Evolutionary conservation across 2,888 invertebrate species (phyloP), one percentile per base, ranked within the genome.

Genomic region (Phengaris alcon): DNA sequence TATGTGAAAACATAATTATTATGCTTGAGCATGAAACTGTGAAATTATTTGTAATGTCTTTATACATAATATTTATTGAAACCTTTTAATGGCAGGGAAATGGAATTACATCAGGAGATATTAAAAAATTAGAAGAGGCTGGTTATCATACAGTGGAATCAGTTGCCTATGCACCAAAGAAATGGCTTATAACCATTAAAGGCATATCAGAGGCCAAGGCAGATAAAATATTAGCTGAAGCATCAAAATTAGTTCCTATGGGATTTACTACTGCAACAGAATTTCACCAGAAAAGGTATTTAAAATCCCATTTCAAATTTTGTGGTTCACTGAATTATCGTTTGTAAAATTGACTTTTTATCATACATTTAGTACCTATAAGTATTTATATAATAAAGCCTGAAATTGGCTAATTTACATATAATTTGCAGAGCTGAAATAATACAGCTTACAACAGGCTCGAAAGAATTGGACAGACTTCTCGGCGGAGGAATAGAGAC

Each of bases 161-260:
- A 0, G 95, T 99, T 12, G 99, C 99, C 0, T 99, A 97, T 93
- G 96, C 98, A 1, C 98, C 99, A 0, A 98, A 98, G 85, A 99
- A 99, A 88, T 95, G 96, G 85, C 92, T 99, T 0, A 93, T 98
- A 2, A 93, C 95, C 7, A 97, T 98, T 68, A 99, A 99, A 90
- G 99, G 99, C 0, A 97, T 99, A 80, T 98, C 98, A 72, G 99
- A 99, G 86, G 97, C 97, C 0, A 99, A 99, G 89, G 99, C 98
- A 12, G 99, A 99, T 79, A 99, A 99, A 93, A 95, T 99, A 79
- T 84, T 98, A 77, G 94, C 95, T 4, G 99, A 99, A 90, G 98
- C 99, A 3, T 95, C 96, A 0, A 99, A 99, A 88, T 88, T 98
- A 59, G 98, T 99, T 0, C 98, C 98, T 0, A 98, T 99, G 97